Conservation (phyloP, 2,888 invertebrate species). For the Amblyjoppa fuscipennis region DNA sequence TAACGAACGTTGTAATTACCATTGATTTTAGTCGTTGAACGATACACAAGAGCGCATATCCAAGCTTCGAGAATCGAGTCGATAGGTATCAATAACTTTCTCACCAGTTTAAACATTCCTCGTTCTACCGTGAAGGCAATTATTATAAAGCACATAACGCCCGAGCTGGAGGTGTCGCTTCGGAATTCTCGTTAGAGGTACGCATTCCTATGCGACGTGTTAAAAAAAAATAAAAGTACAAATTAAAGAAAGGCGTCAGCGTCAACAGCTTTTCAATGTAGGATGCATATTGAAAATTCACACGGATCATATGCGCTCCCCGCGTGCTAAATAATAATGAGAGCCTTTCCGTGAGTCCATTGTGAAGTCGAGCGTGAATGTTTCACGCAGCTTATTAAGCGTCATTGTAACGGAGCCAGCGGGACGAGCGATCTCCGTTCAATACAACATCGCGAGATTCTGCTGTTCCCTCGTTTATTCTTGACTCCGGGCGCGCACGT, state of each 20-base stretch:
- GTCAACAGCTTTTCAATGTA: slow-evolving; percentile 39
- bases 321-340: slow-evolving; percentile 54
- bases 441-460: slow-evolving; percentile 29
- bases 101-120: slow-evolving; percentile 30
- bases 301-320: background rate
- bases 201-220: slow-evolving; percentile 10
- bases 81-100: slow-evolving; percentile 19
- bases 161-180: background rate
- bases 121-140: slow-evolving; percentile 3
- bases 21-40: slow-evolving; percentile 21
- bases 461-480: slow-evolving; percentile 3
- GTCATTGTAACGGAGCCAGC: slow-evolving; percentile 58
- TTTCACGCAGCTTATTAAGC: slow-evolving; percentile 57
- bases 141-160: slow-evolving; percentile 25
- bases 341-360: slow-evolving; percentile 49
- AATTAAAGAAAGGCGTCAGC: slow-evolving; percentile 24
- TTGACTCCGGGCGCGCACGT: background rate
- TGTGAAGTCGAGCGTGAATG: slow-evolving; percentile 47
- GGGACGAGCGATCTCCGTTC: slow-evolving; percentile 40
- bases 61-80: slow-evolving; percentile 5
- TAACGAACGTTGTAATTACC: slow-evolving; percentile 54
- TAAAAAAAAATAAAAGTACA: background rate
- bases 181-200: slow-evolving; percentile 14
- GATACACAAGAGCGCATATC: background rate
- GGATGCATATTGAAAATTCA: slow-evolving; percentile 33